Conservation (phyloP, 2,888 invertebrate species). For the Platerodrilus igneus region DNA sequence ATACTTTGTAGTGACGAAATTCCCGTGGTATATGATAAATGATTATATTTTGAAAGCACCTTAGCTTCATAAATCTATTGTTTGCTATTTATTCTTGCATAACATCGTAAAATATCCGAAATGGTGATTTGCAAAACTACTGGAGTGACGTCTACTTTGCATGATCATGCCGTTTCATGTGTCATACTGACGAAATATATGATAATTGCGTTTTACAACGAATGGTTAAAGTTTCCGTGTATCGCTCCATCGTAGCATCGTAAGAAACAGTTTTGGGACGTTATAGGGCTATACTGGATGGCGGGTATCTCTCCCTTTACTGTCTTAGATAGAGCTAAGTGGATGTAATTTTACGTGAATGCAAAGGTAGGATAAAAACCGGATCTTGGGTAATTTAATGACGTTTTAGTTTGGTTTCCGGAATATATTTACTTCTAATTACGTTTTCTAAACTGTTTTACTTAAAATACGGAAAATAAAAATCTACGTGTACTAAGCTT, state of each 20-base stretch:
- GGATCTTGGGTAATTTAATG: too few species aligned
- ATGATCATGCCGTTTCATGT: slow-evolving; percentile 45
- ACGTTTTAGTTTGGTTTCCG: too few species aligned
- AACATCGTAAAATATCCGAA: slow-evolving; percentile 31
- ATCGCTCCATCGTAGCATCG: slow-evolving; percentile 36
- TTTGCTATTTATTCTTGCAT: slow-evolving; percentile 24
- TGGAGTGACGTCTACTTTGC: slow-evolving; percentile 41
- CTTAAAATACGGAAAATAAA: too few species aligned
- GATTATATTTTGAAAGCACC: too few species aligned
- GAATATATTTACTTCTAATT: too few species aligned
- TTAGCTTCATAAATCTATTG: slow-evolving; percentile 24
- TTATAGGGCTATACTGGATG: slow-evolving; percentile 21
- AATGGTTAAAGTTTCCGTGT: slow-evolving; percentile 45
- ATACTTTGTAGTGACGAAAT: too few species aligned
- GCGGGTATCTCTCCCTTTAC: slow-evolving; percentile 20
- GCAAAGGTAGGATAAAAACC: too few species aligned
- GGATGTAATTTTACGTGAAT: too few species aligned
- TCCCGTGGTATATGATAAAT: too few species aligned
- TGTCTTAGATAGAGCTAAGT: slow-evolving; percentile 17
- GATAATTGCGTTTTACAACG: slow-evolving; percentile 44
- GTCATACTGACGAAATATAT: slow-evolving; percentile 46
- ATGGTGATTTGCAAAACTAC: slow-evolving; percentile 35
- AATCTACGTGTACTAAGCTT: too few species aligned
- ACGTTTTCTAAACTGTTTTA: too few species aligned
- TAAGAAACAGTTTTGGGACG: slow-evolving; percentile 33